Conservation (phyloP, 2,797 vertebrate genomes). For the Propithecus deckenii region DNA sequence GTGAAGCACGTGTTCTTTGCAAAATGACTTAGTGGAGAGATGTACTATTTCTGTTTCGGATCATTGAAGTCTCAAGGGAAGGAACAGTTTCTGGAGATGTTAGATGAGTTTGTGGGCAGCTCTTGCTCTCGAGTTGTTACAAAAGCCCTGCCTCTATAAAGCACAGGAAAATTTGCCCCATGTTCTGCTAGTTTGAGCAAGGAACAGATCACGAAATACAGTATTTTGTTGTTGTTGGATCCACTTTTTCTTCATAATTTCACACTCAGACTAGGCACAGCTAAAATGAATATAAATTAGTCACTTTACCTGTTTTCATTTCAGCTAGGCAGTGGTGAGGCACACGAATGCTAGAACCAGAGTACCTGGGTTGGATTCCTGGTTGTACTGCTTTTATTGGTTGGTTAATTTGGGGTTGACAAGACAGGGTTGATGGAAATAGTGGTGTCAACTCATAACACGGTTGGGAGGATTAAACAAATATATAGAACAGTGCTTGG, state of each 20-base stretch:
- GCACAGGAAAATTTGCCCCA: not conserved
- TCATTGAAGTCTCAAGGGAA: not conserved
- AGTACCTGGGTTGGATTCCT: not conserved
- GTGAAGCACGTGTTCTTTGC: accelerated
- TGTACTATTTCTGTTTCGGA: not conserved
- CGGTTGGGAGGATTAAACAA: not conserved
- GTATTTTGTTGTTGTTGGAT: not conserved
- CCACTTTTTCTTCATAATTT: not conserved
- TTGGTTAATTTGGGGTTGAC: not conserved
- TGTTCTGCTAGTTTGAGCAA: not conserved
- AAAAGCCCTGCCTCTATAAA: accelerated
- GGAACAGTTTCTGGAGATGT: not conserved
- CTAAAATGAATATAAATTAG: accelerated
- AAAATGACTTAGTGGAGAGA: not conserved
- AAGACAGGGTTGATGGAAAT: not conserved
- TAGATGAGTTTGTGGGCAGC: not conserved
- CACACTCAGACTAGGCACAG: not conserved
- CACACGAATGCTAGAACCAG: accelerated
- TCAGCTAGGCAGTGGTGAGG: accelerated
- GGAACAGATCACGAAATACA: no score
- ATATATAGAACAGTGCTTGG: not conserved
- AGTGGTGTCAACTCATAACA: not conserved
- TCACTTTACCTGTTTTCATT: not conserved
- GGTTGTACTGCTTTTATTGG: not conserved
- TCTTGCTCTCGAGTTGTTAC: not conserved